Evolutionary conservation across 2,113 vertebrate species (phyloP), one percentile per base, ranked within the genome.

Genomic region (Neolamprologus devosi): DNA sequence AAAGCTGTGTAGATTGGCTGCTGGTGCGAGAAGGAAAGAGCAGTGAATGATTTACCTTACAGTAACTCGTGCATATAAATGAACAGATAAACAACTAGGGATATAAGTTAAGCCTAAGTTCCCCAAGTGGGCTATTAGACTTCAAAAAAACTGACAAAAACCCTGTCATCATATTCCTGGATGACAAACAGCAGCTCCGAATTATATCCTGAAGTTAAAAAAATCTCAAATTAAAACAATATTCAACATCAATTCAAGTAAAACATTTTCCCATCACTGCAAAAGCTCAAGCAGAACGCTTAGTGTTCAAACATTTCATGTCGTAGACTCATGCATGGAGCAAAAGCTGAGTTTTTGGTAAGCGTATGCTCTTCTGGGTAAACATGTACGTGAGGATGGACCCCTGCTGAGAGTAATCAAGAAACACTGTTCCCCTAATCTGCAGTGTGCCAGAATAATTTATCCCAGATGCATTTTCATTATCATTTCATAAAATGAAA

Each of bases 371-470:
- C 57, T 84, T 85, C 73, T 68, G 88, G 87, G 87, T 85, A 88
- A 92, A 58, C 55, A 78, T 73, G 84, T 85, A 85, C 57, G 40
- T 35, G 54, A 91, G 85, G 78, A 83, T 42, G n/a, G 83, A 80
- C 60, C 70, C 82, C 85, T 83, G 55, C 84, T 81, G 93, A 68
- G 85, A 83, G 60, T 79, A 85, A 92, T 87, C 80, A 79, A 42
- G 45, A 11, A 7, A 80, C 54, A 80, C 89, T 85, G 85, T 51
- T 86, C 58, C 7, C 21, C 63, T 86, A 65, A 73, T 88, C 85
- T 83, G 85, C 85, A 85, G 75, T 8, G 21, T 85, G 85, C 63
- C 85, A 88, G 73, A 78, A 89, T 90, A 89, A 84, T 91, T 90
- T 58, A 89, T 90, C 84, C 26, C 5, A 88, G 21, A 89, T 49